Base-by-base conservation (phyloP, 2,888 invertebrate genomes). In the Heliconius charithonia region DNA sequence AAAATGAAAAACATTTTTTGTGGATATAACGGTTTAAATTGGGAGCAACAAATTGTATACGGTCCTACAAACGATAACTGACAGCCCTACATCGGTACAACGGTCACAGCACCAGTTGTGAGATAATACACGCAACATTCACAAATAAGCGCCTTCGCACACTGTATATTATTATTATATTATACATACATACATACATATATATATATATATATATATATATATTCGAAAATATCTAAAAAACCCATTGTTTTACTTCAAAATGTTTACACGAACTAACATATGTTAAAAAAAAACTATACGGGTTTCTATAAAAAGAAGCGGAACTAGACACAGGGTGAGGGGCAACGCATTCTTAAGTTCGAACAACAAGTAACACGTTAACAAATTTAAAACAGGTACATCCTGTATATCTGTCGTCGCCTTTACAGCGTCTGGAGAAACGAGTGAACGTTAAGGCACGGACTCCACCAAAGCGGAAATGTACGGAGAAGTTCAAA, bases 41-140 rank as follows among this genome's bases (percentile, higher is more conserved):
- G 9, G 32, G 25, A 29, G 32, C 59, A 13, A 59, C 59, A 72
- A 59, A n/a, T 13, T 72, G 7, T 22, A 70, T 29, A 56, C n/a
- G 22, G 41, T 13, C 6, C 9, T n/a, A 71, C 19, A 70, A 27
- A 70, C 32, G 16, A 32, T 19, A 73, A 32, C 22, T 25, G 79
- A 32, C 79, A 81, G 13, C 82, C 82, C 82, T 82, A 71, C 45
- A 63, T 78, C 67, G 62, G 78, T 75, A 78, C 82, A 81, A 77
- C 77, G 75, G 81, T 80, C 80, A 72, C 80, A 82, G 81, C 74
- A 80, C 74, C 79, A 79, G 81, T 81, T 79, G 82, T 78, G 69
- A 75, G 80, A 83, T 83, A 82, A 82, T 82, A 81, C 76, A 82
- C 75, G 80, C 80, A 73, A 78, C 83, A 81, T 83, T 80, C 81